These are phyloP conservation scores for Tragopan temminckii DNA, from an alignment of 2,797 vertebrate species.

Conservation along the genomic window DNA sequence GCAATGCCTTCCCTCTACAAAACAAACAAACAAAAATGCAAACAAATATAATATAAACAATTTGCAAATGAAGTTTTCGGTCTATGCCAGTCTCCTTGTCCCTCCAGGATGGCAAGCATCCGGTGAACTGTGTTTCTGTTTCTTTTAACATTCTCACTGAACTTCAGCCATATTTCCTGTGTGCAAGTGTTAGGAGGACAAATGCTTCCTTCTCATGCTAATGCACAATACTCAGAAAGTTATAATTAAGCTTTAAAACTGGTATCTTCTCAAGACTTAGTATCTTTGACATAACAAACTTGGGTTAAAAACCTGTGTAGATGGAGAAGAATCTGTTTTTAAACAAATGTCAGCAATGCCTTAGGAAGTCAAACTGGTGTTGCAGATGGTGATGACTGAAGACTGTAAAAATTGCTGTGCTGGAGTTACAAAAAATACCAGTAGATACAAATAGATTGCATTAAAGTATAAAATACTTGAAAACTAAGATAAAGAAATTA, in stretches of 20 bases:
- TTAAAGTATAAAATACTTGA: not conserved
- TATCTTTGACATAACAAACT: not conserved
- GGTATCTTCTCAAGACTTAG: not conserved
- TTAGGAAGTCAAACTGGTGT: not conserved
- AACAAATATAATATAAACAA: not conserved
- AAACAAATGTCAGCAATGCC: slow-evolving; percentile 22
- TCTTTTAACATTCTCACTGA: not conserved
- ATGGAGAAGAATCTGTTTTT: not conserved
- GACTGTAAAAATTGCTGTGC: not conserved
- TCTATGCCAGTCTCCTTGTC: fast-evolving
- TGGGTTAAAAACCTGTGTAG: not conserved
- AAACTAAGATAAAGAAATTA: not conserved
- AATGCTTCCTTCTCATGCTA: not conserved
- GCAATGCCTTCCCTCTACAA: not conserved
- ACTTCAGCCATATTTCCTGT: not conserved
- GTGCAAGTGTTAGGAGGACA: not conserved
- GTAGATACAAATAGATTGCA: not conserved
- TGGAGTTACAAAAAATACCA: not conserved
- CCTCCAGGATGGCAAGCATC: not conserved
- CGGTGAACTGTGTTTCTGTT: not conserved
- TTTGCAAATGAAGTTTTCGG: not conserved
- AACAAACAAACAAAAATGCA: not conserved
- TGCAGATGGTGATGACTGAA: not conserved
- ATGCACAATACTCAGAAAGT: not conserved
- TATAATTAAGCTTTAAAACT: not conserved